Evolutionary conservation across 2,797 vertebrate genomes (phyloP).

Genomic region (Brachyalestes nurse): DNA sequence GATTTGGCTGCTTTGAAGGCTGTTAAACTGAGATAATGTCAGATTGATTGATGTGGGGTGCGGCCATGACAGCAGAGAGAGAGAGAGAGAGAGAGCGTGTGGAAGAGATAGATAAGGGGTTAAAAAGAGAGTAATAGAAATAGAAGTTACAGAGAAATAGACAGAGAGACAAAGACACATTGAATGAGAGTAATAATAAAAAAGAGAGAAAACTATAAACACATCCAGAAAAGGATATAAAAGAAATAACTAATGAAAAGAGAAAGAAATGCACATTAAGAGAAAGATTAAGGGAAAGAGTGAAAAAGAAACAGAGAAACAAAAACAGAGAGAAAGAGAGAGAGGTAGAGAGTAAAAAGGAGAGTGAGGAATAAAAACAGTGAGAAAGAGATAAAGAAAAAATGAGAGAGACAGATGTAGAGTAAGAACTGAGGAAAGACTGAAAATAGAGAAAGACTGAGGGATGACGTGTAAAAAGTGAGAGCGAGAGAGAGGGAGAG

Average conservation of each 20-base stretch:
- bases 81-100: conserved; percentile 51
- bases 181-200: no score
- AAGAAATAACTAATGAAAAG: no score
- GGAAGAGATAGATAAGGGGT: neutral
- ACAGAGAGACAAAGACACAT: conserved; percentile 14
- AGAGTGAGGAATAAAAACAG: neutral
- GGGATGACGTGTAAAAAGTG: no score
- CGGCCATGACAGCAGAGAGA: conserved; percentile 54
- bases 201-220: no score
- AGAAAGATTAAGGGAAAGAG: conserved; percentile 31
- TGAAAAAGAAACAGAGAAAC: conserved; percentile 17
- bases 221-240: no score
- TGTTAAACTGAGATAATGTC: conserved; percentile 71
- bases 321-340: conserved; percentile 28
- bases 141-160: neutral
- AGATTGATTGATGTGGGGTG: conserved; percentile 64
- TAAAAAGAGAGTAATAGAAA: neutral
- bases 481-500: no score
- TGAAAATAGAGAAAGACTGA: no score
- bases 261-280: neutral
- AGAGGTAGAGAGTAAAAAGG: no score
- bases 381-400: no score
- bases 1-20: conserved; percentile 58
- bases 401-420: no score
- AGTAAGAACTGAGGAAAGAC: no score